phyloP scores from a whole-genome alignment of 1,140 invertebrate species.

The Ganaspis sp. region DNA sequence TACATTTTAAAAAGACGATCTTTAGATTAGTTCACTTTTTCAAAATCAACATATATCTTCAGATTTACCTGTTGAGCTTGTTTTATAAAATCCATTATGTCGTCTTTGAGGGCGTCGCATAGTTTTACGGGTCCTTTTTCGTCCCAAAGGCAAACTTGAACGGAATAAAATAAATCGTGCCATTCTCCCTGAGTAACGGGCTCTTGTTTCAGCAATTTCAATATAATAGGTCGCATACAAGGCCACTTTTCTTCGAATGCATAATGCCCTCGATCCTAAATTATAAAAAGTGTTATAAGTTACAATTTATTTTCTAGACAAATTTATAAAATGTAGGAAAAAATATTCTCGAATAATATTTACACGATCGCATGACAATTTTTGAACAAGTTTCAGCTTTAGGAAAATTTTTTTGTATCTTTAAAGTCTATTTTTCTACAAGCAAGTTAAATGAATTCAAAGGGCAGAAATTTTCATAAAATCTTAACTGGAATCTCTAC shows the following conservation, averaged over 20 bases:
- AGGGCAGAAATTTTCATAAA: too few relatives aligned
- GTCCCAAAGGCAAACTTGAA: constrained; percentile 97
- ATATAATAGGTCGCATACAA: constrained; percentile 92
- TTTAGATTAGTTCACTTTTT: too few relatives aligned
- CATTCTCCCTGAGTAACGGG: constrained; percentile 95
- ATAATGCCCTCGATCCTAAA: constrained; percentile 76
- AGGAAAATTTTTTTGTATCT: too few relatives aligned
- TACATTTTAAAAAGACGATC: too few relatives aligned
- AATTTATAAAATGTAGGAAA: background rate
- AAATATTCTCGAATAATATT: too few relatives aligned
- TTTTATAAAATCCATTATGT: constrained; percentile 96
- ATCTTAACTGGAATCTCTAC: too few relatives aligned
- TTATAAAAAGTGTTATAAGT: constrained; percentile 1
- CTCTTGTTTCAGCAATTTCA: constrained; percentile 95
- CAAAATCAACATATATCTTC: too few relatives aligned
- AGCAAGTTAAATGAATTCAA: too few relatives aligned
- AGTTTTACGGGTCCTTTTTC: constrained; percentile 95
- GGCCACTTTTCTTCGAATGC: constrained; percentile 98
- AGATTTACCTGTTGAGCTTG: constrained; percentile 87
- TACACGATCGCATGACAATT: too few relatives aligned
- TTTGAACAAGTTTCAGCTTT: too few relatives aligned
- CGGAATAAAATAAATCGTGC: constrained; percentile 97
- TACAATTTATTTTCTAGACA: background rate
- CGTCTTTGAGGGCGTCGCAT: constrained; percentile 91
- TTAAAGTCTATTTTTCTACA: too few relatives aligned